Evolutionary conservation across 1,140 invertebrate genomes (phyloP), one percentile per base, ranked within the genome.

Genomic region (Drosophila busckii): DNA sequence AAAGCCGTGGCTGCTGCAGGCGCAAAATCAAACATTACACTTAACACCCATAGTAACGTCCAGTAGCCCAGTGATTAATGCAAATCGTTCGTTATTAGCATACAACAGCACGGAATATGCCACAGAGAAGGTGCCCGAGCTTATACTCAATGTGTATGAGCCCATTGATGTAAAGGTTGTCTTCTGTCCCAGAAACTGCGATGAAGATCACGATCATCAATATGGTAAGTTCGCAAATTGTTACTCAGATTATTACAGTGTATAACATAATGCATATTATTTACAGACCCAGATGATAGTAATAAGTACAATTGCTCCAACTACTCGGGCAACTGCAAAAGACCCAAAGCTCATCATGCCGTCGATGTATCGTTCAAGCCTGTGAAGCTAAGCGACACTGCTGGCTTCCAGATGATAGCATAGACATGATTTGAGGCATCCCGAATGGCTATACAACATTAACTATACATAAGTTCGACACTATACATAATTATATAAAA

Each of bases 281-380:
- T 15, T 15, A 0, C 19, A 82, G 75, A 82, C 69, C 75, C 75
- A 82, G 75, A 54, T 82, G 75, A 80, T 82, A 70, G 29, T 69
- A 3, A 12, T 80, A 82, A 80, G 73, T 23, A 64, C 32, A 62
- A 54, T 49, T 80, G 67, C 13, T 9, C 37, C 2, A 53, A 23
- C 8, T n/a, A n/a, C n/a, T 37, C 31, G 10, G 28, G 22, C 12
- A 28, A 35, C 13, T 82, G 69, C 32, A 26, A 55, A 25, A 38
- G 48, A 2, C 52, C 62, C 34, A 31, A 65, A 8, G 26, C 41
- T 10, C 32, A 63, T 44, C 67, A 69, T 20, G 69, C 53, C 16
- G 53, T 83, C 1, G 75, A 82, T 16, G 15, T 82, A 7, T 56
- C 48, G 26, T 82, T 65, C 65, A 75, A 83, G 53, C 75, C 75